Percentiles rank a stretch among this genome's conserved stretches.
phyloP scores from a whole-genome alignment of 30 jellyfish, hydroid and myxozoan species.

The Nemopilema nomurai region DNA sequence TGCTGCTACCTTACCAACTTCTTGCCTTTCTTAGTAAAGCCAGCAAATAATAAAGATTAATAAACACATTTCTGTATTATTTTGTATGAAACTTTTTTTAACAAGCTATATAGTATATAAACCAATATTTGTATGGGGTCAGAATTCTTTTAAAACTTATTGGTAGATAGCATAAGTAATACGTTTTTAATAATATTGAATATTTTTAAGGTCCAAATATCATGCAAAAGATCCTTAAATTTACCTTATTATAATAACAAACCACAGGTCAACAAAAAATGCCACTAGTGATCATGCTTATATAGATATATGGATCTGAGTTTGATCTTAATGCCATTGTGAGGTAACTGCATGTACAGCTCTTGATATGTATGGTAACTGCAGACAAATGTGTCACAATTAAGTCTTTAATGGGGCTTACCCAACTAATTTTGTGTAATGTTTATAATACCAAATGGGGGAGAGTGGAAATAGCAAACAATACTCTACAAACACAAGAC shows the following conservation, averaged over 20 bases:
- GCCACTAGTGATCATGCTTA: neutral
- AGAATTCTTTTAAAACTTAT: neutral
- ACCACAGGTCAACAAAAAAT: neutral
- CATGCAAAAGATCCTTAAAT: neutral
- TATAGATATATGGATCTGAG: neutral
- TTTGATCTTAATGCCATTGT: neutral
- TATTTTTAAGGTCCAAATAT: neutral
- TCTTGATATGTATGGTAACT: neutral
- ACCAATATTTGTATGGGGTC: neutral
- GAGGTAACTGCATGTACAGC: neutral
- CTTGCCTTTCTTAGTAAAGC: too few relatives aligned
- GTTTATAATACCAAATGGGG: neutral
- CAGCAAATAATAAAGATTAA: conserved; percentile 4
- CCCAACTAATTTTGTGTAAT: neutral
- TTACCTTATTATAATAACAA: neutral
- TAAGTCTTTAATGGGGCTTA: neutral
- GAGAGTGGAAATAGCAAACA: neutral
- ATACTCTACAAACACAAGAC: neutral
- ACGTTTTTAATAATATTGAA: neutral
- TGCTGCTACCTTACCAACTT: too few relatives aligned
- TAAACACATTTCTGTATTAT: neutral
- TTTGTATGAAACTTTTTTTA: neutral
- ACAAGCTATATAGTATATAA: neutral
- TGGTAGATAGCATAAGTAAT: neutral
- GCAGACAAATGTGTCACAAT: neutral